phyloP scores from a whole-genome alignment of 2,797 vertebrate species.

The Pseudomugil tenellus region DNA sequence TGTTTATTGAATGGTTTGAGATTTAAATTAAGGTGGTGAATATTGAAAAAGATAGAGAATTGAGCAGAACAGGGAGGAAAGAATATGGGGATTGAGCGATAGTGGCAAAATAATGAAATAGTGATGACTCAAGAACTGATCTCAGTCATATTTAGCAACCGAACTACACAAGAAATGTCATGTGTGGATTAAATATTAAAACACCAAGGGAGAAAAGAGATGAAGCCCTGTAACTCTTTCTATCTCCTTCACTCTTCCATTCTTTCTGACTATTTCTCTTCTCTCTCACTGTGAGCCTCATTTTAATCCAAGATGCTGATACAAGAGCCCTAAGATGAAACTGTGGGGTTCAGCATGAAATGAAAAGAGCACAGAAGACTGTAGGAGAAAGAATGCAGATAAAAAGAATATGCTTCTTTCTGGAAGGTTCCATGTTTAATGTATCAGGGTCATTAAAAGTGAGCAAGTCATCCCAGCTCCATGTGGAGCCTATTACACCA shows the following conservation, averaged over 20 bases:
- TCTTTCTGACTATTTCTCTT: background rate
- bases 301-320: conserved; percentile 31
- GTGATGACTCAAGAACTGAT: conserved; percentile 42
- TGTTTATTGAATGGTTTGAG: background rate
- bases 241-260: background rate
- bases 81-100: background rate
- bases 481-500: conserved; percentile 46
- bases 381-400: conserved; percentile 18
- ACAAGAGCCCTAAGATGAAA: conserved; percentile 6
- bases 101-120: conserved; percentile 47
- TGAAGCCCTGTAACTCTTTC: conserved; percentile 18
- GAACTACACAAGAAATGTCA: conserved; percentile 39
- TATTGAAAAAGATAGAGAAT: background rate
- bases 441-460: conserved; percentile 64
- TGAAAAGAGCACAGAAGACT: conserved; percentile 24
- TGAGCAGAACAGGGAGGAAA: background rate
- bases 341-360: conserved; percentile 4
- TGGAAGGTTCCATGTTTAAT: conserved; percentile 56
- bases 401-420: conserved; percentile 19
- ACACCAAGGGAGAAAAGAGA: conserved; percentile 12
- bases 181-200: conserved; percentile 60
- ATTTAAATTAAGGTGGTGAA: background rate
- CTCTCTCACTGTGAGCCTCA: background rate
- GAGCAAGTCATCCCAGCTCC: conserved; percentile 35
- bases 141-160: conserved; percentile 45